A percentile compares a stretch with the other conserved stretches of the same genome.
Evolutionary conservation across 2,888 invertebrate genomes (phyloP).

Genomic region (Romanomermis culicivorax): DNA sequence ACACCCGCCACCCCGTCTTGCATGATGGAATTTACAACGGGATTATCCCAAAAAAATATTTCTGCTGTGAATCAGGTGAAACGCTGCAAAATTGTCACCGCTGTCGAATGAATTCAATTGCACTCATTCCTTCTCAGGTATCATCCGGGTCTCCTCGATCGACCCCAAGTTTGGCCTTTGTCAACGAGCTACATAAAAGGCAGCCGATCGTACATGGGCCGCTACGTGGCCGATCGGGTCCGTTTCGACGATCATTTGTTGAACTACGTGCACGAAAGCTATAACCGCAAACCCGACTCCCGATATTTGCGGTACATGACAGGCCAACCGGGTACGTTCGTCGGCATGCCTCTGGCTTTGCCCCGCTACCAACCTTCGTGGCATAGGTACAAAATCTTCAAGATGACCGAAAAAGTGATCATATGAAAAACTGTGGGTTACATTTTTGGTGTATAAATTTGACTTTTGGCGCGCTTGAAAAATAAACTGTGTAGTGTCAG

Average conservation of each 20-base stretch:
- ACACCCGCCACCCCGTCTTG: too few relatives aligned
- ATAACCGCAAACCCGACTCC: background rate
- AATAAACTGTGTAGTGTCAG: too few relatives aligned
- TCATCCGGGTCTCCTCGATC: background rate
- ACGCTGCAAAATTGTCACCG: too few relatives aligned
- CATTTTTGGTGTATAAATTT: too few relatives aligned
- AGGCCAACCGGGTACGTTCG: background rate
- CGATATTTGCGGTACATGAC: background rate
- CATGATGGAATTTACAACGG: too few relatives aligned
- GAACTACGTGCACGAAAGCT: constrained; percentile 19
- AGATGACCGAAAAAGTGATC: too few relatives aligned
- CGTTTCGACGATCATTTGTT: constrained; percentile 25
- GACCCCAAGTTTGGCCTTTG: background rate
- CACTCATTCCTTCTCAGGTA: background rate
- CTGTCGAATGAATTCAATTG: too few relatives aligned
- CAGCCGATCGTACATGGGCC: constrained; percentile 23
- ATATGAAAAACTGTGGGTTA: too few relatives aligned
- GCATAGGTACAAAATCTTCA: background rate
- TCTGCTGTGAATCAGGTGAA: too few relatives aligned
- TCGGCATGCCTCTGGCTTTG: background rate
- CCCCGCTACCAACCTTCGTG: background rate
- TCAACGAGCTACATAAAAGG: constrained; percentile 12
- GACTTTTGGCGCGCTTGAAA: too few relatives aligned
- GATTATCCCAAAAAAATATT: too few relatives aligned
- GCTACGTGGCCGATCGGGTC: constrained; percentile 21